Base-by-base conservation (phyloP, 1,140 invertebrate species). In the Hylaeus volcanicus region DNA sequence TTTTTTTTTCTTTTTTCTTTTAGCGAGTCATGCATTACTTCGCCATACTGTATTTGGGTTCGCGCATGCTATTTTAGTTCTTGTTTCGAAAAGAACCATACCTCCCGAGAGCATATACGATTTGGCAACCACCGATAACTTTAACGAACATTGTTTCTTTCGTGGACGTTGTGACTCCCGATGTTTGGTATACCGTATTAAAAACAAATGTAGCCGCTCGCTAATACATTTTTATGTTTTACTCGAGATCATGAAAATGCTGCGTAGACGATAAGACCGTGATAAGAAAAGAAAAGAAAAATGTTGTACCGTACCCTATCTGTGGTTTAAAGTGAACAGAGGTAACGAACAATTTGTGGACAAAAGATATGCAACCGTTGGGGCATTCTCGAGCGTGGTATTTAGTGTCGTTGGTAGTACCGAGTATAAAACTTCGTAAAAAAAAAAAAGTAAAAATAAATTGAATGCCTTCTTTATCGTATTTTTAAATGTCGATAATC, bases 21-120 rank as follows among this genome's bases (percentile, higher is more conserved):
- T 48, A 64, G 51, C 26, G 0, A 58, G 73, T 86, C 81, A 80
- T 83, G 26, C 55, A 85, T 86, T 86, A 83, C 75, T 82, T 87
- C 73, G 77, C 79, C 86, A 83, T 65, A 81, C 84, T 88, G 86
- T 88, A 88, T 88, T 88, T 87, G 86, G 79, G 58, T 81, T 85
- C 58, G 74, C 61, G 55, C 51, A 74, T 74, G 69, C 74, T 41
- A 64, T 68, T 79, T 73, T 77, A 71, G 51, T 82, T 85, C 75
- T 41, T 73, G 63, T 85, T 86, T 74, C 72, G 53, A 63, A 69
- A 79, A 79, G 61, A 79, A 79, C 53, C 45, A 78, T 81, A 85
- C 70, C 26, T 74, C 45, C 77, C 56, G 39, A 68, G 64, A 72
- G 48, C 77, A 81, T 84, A 72, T 75, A 56, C 72, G 26, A 79